Evolutionary conservation across 37 sponge, comb jelly and placozoan genomes (phyloP), one percentile per base, ranked within the genome.

Genomic region (Lycopodina hypogea): DNA sequence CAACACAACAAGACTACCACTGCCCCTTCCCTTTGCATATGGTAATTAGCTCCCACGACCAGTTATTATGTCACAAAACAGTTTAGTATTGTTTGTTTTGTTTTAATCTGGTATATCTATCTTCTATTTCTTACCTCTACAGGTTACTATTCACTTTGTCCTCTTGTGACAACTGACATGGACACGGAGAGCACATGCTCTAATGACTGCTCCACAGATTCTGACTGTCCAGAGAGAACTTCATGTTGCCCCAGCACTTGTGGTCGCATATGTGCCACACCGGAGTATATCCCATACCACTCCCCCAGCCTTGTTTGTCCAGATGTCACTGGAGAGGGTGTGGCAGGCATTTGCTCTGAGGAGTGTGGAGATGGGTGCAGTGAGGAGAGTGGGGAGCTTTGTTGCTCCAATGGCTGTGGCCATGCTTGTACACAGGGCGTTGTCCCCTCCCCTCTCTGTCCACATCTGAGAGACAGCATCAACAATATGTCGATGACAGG

Each of bases 371-470:
- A 63, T 18, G 40, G 40, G 32, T 45, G 39, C 0, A 37, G 33
- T 21, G 52, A 63, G 21, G 65, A 32, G 26, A 42, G 1, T 0
- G 70, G 71, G 15, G 68, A 83, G 40, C 68, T 69, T 45, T 89
- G 89, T 69, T 89, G 89, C 56, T 79, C 89, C 76, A 89, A 89
- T 84, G 84, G 89, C 42, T 89, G 89, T 80, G 89, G 89, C 51
- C 83, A 77, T 29, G 45, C 60, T 0, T 89, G 89, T 60, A 79
- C 56, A 26, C n/a, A 36, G 9, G 72, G 64, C 22, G 50, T 77
- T n/a, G 26, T 17, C 26, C 78, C 73, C 34, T 40, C 48, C 60
- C 70, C 68, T 17, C 55, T 62, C 9, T 82, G 68, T 64, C 19
- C 4, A 18, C 34, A n/a, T n/a, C 17, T 75, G 9, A 45, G 35